phyloP scores from a whole-genome alignment of 2,888 invertebrate species.

The Drosophila kambysellisi region DNA sequence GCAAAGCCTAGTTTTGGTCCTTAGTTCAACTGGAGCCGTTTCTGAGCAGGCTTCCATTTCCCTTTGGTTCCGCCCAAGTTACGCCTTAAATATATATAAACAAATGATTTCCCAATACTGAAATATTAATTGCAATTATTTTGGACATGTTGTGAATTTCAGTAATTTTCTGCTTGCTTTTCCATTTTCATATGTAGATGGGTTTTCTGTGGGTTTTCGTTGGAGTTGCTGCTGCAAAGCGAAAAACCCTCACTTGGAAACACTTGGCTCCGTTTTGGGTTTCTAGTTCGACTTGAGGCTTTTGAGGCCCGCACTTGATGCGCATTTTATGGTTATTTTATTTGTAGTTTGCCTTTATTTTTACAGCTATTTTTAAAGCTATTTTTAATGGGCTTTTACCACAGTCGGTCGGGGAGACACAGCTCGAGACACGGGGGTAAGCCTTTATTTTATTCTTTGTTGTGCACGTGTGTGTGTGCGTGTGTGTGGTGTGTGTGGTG shows the following conservation, averaged over 20 bases:
- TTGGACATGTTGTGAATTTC: neutral
- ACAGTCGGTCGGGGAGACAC: slow-evolving; percentile 13
- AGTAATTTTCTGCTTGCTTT: neutral
- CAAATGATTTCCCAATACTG: neutral
- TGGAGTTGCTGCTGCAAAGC: neutral
- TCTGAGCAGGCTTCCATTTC: neutral
- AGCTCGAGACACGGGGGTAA: slow-evolving; percentile 4
- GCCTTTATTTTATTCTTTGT: slow-evolving; percentile 36
- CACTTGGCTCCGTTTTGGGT: slow-evolving; percentile 1
- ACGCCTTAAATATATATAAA: neutral
- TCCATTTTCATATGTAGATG: neutral
- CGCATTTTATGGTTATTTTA: slow-evolving; percentile 76
- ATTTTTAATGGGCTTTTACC: slow-evolving; percentile 77
- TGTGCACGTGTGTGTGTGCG: neutral
- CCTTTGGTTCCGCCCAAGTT: neutral
- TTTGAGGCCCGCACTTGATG: slow-evolving; percentile 73
- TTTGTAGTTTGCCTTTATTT: slow-evolving; percentile 75
- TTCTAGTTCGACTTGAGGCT: slow-evolving; percentile 1
- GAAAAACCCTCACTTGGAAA: slow-evolving; percentile 1
- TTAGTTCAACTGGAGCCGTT: neutral
- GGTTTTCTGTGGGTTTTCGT: neutral
- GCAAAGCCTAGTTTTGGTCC: neutral
- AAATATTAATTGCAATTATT: neutral
- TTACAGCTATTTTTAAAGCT: slow-evolving; percentile 76
- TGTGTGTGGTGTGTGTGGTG: neutral